Evolutionary conservation across 2,797 vertebrate species (phyloP).

Genomic region (Lindbergichthys nudifrons): DNA sequence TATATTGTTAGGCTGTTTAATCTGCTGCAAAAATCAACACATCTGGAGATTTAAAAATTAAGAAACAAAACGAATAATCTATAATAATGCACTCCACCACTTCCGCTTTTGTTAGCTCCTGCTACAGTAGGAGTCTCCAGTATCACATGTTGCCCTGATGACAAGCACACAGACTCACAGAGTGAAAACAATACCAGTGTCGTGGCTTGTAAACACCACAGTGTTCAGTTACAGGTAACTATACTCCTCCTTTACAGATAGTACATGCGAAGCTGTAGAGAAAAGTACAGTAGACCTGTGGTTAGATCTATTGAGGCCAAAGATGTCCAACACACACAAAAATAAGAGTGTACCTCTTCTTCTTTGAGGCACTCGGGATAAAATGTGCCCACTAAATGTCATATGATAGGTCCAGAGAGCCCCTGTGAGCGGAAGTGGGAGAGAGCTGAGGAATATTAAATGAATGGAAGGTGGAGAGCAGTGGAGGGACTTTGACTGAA

Average conservation of each 20-base stretch:
- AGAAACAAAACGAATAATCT: too few species aligned
- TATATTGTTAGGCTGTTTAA: too few species aligned
- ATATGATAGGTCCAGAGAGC: conserved; percentile 64
- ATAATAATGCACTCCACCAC: too few species aligned
- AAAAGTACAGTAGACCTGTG: background rate
- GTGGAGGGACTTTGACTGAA: conserved; percentile 56
- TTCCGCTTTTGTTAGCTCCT: too few species aligned
- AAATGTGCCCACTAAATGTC: conserved; percentile 63
- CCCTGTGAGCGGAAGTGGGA: conserved; percentile 53
- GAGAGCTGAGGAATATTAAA: conserved; percentile 63
- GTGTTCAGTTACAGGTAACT: background rate
- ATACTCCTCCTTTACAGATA: background rate
- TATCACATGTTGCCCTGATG: too few species aligned
- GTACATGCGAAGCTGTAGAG: background rate
- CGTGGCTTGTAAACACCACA: background rate
- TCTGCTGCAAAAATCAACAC: too few species aligned
- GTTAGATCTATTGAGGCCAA: background rate
- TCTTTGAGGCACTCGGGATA: conserved; percentile 39
- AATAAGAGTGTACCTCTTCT: conserved; percentile 18
- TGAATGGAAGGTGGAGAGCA: conserved; percentile 65
- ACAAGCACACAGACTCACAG: too few species aligned
- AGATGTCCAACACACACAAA: background rate
- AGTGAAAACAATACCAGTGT: too few species aligned
- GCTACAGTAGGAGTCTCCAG: too few species aligned
- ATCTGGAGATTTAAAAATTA: too few species aligned